phyloP scores from a whole-genome alignment of 2,797 vertebrate genomes.

The Acanthopagrus latus region DNA sequence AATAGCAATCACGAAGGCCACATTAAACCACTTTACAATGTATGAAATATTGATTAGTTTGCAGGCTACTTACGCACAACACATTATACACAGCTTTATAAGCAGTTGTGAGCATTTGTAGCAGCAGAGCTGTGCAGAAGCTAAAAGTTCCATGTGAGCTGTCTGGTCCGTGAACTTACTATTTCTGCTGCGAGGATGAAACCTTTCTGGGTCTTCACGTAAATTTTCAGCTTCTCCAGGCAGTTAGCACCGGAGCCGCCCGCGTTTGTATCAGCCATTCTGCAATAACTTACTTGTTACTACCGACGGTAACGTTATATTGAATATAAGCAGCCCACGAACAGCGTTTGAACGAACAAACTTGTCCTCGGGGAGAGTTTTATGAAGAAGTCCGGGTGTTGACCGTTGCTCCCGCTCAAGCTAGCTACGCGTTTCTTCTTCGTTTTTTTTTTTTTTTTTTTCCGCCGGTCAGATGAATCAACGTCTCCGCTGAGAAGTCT shows the following conservation, averaged over 20 bases:
- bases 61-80: background rate
- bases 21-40: background rate
- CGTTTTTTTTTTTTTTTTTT: too few species aligned
- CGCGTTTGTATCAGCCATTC: conserved; percentile 78
- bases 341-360: background rate
- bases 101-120: accelerated
- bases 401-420: background rate
- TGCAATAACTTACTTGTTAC: background rate
- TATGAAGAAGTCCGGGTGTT: background rate
- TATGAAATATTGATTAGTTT: conserved; percentile 36
- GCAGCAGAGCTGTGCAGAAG: accelerated
- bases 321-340: background rate
- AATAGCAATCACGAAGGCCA: background rate
- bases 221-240: conserved; percentile 76
- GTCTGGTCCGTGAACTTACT: conserved; percentile 72
- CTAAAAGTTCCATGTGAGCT: background rate
- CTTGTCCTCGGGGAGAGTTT: background rate
- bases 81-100: background rate
- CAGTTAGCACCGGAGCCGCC: conserved; percentile 20
- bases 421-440: accelerated
- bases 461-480: conserved; percentile 7
- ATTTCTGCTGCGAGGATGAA: conserved; percentile 80
- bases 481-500: background rate
- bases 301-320: background rate
- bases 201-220: conserved; percentile 82